These are phyloP conservation scores for Lithophane semibrunnea DNA, from an alignment of 2,888 invertebrate species.

Conservation along the genomic window DNA sequence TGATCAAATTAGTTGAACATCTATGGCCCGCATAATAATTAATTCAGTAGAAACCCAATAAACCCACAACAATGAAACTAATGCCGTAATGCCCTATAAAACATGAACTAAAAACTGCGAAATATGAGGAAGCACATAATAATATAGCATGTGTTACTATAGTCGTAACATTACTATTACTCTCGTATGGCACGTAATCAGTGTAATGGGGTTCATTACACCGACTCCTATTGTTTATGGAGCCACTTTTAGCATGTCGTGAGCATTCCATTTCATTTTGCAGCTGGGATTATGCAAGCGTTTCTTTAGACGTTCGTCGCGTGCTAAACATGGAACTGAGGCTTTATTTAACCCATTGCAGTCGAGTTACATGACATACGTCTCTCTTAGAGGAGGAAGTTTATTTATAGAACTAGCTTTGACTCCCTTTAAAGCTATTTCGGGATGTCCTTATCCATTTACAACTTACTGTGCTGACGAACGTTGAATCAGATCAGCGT, in stretches of 20 bases:
- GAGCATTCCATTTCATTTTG: conserved; percentile 50
- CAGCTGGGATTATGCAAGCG: conserved; percentile 44
- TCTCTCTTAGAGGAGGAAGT: conserved; percentile 29
- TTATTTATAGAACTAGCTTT: conserved; percentile 36
- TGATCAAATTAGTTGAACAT: too few relatives aligned
- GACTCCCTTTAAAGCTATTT: conserved; percentile 36
- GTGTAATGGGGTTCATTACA: conserved; percentile 62
- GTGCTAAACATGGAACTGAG: not conserved
- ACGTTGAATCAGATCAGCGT: not conserved
- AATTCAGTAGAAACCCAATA: conserved; percentile 10
- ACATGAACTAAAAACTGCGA: conserved; percentile 7
- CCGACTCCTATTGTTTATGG: conserved; percentile 56
- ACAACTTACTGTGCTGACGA: not conserved
- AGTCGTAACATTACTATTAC: conserved; percentile 49
- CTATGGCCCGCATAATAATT: too few relatives aligned
- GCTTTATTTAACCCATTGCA: conserved; percentile 32
- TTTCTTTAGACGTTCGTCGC: conserved; percentile 25
- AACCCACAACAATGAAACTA: conserved; percentile 2
- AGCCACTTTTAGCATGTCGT: conserved; percentile 44
- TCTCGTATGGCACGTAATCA: conserved; percentile 50
- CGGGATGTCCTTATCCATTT: conserved; percentile 22
- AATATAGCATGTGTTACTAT: conserved; percentile 24
- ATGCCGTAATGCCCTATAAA: conserved; percentile 12
- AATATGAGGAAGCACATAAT: conserved; percentile 35
- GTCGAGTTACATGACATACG: conserved; percentile 14